Evolutionary conservation across 2,113 vertebrate species (phyloP).

Genomic region (Cryptotis parvus): DNA sequence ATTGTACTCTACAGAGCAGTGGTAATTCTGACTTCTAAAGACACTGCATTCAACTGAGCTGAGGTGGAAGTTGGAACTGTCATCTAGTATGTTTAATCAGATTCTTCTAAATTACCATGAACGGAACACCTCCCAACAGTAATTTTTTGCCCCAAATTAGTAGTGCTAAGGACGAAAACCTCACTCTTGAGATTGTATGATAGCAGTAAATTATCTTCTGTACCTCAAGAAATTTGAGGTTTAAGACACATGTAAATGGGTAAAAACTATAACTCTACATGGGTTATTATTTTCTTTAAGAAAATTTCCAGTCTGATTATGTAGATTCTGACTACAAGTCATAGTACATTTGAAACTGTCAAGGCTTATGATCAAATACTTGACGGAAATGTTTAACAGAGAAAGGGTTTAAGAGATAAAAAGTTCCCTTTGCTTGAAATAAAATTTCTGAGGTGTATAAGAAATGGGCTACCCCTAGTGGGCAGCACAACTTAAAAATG

Average conservation of each 20-base stretch:
- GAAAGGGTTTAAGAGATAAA: conserved; percentile 53
- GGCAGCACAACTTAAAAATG: too few relatives aligned
- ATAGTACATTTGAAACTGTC: conserved; percentile 54
- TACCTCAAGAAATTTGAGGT: background rate
- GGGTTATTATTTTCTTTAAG: conserved; percentile 11
- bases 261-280: background rate
- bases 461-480: too few relatives aligned
- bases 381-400: conserved; percentile 64
- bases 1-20: background rate
- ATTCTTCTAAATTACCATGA: too few relatives aligned
- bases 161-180: conserved; percentile 32
- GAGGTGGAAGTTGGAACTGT: background rate
- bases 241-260: background rate
- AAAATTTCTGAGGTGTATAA: conserved; percentile 59
- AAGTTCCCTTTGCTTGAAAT: conserved; percentile 66
- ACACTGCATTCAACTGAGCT: background rate
- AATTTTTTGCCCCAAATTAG: background rate
- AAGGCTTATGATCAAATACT: conserved; percentile 57
- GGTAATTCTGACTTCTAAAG: background rate
- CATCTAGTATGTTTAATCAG: background rate
- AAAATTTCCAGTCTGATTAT: conserved; percentile 39
- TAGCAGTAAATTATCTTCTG: too few relatives aligned
- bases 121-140: too few relatives aligned
- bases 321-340: conserved; percentile 55
- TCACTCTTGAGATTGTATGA: too few relatives aligned